These are phyloP conservation scores for Odontocolon sp. DNA, from an alignment of 2,888 invertebrate genomes.

Conservation along the genomic window DNA sequence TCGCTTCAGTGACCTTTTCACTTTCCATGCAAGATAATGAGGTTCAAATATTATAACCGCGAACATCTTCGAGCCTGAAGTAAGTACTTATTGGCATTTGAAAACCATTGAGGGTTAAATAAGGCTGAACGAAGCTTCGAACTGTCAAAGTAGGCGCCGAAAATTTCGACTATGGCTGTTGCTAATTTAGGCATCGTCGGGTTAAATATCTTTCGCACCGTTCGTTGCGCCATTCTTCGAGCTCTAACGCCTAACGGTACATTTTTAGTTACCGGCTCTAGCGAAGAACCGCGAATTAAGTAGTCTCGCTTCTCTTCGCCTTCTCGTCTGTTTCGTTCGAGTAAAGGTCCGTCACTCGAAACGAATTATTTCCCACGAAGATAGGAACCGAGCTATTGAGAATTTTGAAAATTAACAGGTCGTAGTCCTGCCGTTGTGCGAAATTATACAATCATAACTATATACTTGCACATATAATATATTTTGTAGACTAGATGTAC, in stretches of 20 bases:
- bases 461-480: background rate
- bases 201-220: too few relatives aligned
- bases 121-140: too few relatives aligned
- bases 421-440: constrained; percentile 9
- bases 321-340: background rate
- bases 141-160: too few relatives aligned
- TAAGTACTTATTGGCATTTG: too few relatives aligned
- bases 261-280: constrained; percentile 22
- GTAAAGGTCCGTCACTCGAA: background rate
- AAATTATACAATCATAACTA: constrained; percentile 18
- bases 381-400: background rate
- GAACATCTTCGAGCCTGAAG: too few relatives aligned
- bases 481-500: background rate
- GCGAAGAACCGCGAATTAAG: constrained; percentile 34
- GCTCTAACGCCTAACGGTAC: constrained; percentile 51
- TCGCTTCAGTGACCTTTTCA: too few relatives aligned
- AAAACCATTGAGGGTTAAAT: too few relatives aligned
- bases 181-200: too few relatives aligned
- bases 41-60: too few relatives aligned
- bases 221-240: background rate
- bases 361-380: background rate
- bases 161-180: too few relatives aligned
- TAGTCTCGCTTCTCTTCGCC: constrained; percentile 25
- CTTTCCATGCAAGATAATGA: too few relatives aligned
- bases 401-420: constrained; percentile 33